Base-by-base conservation (phyloP, 1,140 invertebrate genomes). In the Drosophila albomicans region DNA sequence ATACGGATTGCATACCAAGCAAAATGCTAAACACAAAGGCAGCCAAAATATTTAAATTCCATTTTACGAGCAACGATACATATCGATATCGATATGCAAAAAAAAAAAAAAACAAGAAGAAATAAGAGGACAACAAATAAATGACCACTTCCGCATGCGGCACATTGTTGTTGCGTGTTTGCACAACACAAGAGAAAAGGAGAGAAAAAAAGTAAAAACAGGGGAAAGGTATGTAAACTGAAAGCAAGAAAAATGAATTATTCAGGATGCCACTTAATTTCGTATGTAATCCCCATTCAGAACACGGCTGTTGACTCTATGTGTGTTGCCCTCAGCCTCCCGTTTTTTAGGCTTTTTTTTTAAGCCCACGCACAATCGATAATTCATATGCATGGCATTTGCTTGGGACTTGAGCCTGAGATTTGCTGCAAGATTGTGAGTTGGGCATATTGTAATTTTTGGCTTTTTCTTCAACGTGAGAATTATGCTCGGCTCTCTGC, bases 361-460 rank as follows among this genome's bases (percentile, higher is more conserved):
- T 64, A 30, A 59, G 66, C 71, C 69, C 74, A 88, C 84, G 78
- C 85, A 88, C 84, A 80, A 84, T 88, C 85, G 81, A 89, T 89
- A 84, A 89, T 88, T 89, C 84, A 88, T 88, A 88, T 79, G 79
- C 72, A 87, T 70, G 63, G 62, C 51, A 59, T 67, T 67, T 38
- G 56, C 32, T 49, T 38, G 7, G 51, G 38, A 38, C 13, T 58
- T 16, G 15, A 25, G 51, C 58, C 51, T 41, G 32, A 57, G 65
- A 28, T 48, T 25, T 25, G 20, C 20, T 43, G 41, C 20, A 8
- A 72, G 41, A 62, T 69, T 57, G 35, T 16, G 35, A 25, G 8
- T 25, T 62, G 3, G 7, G 13, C 16, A 46, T 70, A 63, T 46
- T 61, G 38, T 64, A 41, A 51, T 59, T 68, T 59, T 68, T 15